Evolutionary conservation across 1,140 invertebrate species (phyloP), one percentile per base, ranked within the genome.

Genomic region (Hyles vespertilio): DNA sequence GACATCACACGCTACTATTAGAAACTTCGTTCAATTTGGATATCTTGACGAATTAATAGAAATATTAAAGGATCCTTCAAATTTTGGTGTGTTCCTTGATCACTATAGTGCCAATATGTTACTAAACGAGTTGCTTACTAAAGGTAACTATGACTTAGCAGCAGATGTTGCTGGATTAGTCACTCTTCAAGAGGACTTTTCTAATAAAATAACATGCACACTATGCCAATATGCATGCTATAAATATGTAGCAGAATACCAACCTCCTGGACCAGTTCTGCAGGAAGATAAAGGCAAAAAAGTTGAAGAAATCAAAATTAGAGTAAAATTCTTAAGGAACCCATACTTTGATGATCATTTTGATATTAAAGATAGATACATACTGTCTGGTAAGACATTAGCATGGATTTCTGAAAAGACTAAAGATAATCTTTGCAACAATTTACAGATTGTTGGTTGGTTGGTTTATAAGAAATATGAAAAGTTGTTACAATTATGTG

Each of bases 81-180:
- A 95, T 73, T 98, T 96, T 89, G 98, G 98, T 2, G 85, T 99
- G 36, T 98, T 98, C 77, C 91, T 96, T 10, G 96, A 99, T 88
- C 83, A 93, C 57, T 94, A 94, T 70, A 89, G 91, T 46, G 93
- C 92, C 47, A 97, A 96, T 86, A 88, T 98, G 10, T 81, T 98
- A n/a, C 91, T 99, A 89, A 93, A 98, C 72, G 88, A 91, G 40
- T 94, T 97, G 67, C 82, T 98, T 12, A 93, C 94, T 72, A 84
- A 90, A 3, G 83, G 93, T 53, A 91, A 97, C 76, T 94, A 89
- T 80, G 80, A 85, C 70, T 92, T 92, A 63, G 97, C 97, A 7
- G 93, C 95, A 0, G 93, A 92, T 79, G 87, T 97, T 12, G 95
- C 96, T 6, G 91, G 91, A 65, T 87, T 96, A 54, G 89, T 96